A percentile compares a stretch with the other conserved stretches of the same genome.
Evolutionary conservation across 2,797 vertebrate genomes (phyloP).

Genomic region (Trachops cirrhosus): DNA sequence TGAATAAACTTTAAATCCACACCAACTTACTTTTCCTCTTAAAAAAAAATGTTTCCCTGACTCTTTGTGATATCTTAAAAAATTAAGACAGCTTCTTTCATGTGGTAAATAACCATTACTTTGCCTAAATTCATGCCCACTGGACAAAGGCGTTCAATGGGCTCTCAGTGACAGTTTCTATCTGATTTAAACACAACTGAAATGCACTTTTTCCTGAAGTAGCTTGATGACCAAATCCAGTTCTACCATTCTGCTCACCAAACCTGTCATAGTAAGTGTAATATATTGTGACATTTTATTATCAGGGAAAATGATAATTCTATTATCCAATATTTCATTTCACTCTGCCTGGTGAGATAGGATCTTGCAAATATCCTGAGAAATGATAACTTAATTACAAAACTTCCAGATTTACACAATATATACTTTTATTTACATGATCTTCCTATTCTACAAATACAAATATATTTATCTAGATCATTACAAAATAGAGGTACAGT

Average conservation of each 20-base stretch:
- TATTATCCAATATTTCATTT: not conserved
- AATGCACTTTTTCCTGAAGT: not conserved
- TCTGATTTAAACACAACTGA: constrained; percentile 4
- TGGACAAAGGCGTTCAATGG: not conserved
- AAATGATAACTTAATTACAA: constrained; percentile 9
- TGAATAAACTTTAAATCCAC: constrained; percentile 37
- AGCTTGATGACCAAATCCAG: not conserved
- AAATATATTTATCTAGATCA: not conserved
- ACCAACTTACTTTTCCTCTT: constrained; percentile 10
- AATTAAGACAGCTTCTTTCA: constrained; percentile 15
- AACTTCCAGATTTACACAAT: not conserved
- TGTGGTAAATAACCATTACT: not conserved
- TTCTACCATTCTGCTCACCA: not conserved
- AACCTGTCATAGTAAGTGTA: constrained; percentile 5
- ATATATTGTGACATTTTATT: not conserved
- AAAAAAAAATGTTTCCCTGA: no score
- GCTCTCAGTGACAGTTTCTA: not conserved
- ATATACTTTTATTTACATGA: not conserved
- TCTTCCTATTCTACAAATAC: not conserved
- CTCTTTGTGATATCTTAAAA: not conserved
- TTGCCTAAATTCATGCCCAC: constrained; percentile 12
- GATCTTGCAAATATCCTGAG: not conserved
- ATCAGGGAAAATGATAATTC: not conserved
- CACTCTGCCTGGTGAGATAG: not conserved
- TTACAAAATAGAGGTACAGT: not conserved